These are phyloP conservation scores for Dromococcyx pavoninus DNA, from an alignment of 2,797 vertebrate genomes.

Conservation along the genomic window DNA sequence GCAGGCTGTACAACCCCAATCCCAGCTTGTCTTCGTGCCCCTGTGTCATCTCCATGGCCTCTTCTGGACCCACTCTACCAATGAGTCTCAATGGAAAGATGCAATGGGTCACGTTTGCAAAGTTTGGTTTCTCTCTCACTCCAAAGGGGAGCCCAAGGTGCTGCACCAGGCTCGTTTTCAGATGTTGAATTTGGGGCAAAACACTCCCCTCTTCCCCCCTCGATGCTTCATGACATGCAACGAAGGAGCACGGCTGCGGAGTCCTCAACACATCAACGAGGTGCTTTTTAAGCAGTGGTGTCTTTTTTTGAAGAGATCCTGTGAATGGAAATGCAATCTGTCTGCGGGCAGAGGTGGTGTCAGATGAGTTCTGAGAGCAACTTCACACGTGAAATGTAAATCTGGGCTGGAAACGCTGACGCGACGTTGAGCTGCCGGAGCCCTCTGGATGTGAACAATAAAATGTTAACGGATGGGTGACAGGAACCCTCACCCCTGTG, in stretches of 20 bases:
- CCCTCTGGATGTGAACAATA: not conserved
- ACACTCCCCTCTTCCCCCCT: not conserved
- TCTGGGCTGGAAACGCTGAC: not conserved
- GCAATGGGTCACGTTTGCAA: fast-evolving
- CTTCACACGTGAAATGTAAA: not conserved
- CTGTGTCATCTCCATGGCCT: no score
- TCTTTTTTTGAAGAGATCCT: not conserved
- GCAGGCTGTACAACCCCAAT: no score
- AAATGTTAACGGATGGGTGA: not conserved
- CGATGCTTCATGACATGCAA: fast-evolving
- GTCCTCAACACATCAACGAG: not conserved
- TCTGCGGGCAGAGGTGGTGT: fast-evolving
- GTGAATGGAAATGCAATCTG: not conserved
- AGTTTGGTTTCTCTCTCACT: not conserved
- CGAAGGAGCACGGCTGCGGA: not conserved
- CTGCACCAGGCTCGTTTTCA: not conserved
- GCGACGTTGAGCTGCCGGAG: not conserved
- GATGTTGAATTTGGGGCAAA: not conserved
- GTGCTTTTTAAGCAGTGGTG: not conserved
- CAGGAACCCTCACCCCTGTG: not conserved
- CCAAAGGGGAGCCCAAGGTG: not conserved
- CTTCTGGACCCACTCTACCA: no score
- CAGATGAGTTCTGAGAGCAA: not conserved
- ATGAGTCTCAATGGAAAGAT: no score
- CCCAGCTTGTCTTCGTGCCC: no score